phyloP scores from a whole-genome alignment of 2,797 vertebrate genomes.

The Anas capensis region DNA sequence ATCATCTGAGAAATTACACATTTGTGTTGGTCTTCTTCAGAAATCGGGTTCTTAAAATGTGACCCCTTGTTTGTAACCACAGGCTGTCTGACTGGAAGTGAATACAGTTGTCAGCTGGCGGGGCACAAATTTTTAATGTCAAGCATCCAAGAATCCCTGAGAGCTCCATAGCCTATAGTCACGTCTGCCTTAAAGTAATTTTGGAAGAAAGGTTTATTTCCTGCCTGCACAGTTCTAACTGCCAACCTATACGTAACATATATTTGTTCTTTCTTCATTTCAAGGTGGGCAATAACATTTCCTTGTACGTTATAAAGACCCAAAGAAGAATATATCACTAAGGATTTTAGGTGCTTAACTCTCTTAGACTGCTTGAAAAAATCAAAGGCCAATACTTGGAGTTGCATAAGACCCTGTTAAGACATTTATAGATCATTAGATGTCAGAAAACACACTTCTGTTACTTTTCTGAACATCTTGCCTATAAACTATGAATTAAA shows the following conservation, averaged over 20 bases:
- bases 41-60: conserved; percentile 34
- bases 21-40: conserved; percentile 41
- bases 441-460: conserved; percentile 55
- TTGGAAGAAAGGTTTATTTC: conserved; percentile 46
- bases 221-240: conserved; percentile 8
- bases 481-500: conserved; percentile 22
- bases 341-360: neutral
- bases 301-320: neutral
- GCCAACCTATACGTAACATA: neutral
- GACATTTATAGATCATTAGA: neutral
- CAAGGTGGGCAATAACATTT: conserved; percentile 20
- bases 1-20: conserved; percentile 51
- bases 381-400: neutral
- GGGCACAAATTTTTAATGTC: conserved; percentile 43
- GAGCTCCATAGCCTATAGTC: conserved; percentile 13
- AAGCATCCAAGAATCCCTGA: conserved; percentile 43
- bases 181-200: conserved; percentile 35
- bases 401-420: neutral
- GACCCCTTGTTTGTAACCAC: conserved; percentile 52
- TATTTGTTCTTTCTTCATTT: conserved; percentile 3
- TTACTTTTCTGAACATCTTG: conserved; percentile 13
- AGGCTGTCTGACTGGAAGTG: neutral
- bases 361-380: neutral
- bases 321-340: neutral
- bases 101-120: conserved; percentile 28